Base-by-base conservation (phyloP, 1,140 invertebrate genomes). In the Diplogasteroides magnus region DNA sequence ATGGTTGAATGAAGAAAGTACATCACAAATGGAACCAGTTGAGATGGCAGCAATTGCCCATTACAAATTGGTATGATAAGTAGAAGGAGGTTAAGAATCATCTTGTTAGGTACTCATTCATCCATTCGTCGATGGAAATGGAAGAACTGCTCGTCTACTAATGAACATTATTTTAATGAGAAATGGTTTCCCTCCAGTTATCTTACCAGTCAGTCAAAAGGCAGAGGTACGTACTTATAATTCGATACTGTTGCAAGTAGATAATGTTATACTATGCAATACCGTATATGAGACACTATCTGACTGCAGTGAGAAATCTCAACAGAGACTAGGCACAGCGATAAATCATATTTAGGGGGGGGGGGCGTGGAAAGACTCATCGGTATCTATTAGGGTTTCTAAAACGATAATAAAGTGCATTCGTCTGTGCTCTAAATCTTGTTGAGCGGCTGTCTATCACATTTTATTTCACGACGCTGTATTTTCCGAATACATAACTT, bases 131-230 rank as follows among this genome's bases (percentile, higher is more conserved):
- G 86, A 87, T 78, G 78, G 78, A 31, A 98, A 98, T 83, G 95
- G 94, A 0, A 87, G 95, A 77, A 97, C 94, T 0, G 93, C 93
- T 1, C 85, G 94, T 55, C 86, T 98, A 11, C 85, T 98, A 0
- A 97, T 98, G 94, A 98, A 98, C 83, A 87, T 94, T 71, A 90
- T 98, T 71, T 86, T 98, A n/a, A 95, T 98, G 91, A 90, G 92
- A 84, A 91, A 91, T n/a, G 94, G 94, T 0, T 97, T 91, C 85
- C 94, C 94, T 2, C 93, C 94, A 0, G 92, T 96, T 2, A 95
- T 96, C 62, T 19, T 48, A 11, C 32, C 32, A 48, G 29, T 64
- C 14, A 19, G 19, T 37, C 11, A 64, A 48, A n/a, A 48, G 19
- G 28, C 29, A 15, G 14, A 56, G 13, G 32, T 26, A 19, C 6